These are phyloP conservation scores for Ormyrus pomaceus DNA, from an alignment of 2,888 invertebrate species.

Conservation along the genomic window DNA sequence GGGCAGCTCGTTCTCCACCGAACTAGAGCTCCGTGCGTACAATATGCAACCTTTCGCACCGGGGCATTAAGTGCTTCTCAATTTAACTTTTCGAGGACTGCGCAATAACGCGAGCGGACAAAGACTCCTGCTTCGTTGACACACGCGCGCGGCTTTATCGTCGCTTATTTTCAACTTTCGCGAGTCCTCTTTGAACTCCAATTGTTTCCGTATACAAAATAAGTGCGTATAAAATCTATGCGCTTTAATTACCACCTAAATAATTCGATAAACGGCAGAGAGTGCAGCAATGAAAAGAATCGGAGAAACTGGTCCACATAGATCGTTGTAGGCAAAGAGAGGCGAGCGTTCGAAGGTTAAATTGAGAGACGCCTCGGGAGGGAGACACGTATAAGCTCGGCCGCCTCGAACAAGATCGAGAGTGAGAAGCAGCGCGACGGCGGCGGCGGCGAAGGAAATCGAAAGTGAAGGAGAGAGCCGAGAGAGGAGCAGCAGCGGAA, in stretches of 20 bases:
- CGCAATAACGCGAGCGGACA: too few species aligned
- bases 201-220: too few species aligned
- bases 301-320: neutral
- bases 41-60: neutral
- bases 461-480: neutral
- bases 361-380: neutral
- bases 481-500: constrained; percentile 49
- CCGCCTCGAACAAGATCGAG: constrained; percentile 13
- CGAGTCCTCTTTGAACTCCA: too few species aligned
- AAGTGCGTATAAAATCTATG: too few species aligned
- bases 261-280: too few species aligned
- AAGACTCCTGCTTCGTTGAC: too few species aligned
- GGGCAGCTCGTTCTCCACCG: neutral
- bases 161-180: too few species aligned
- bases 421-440: constrained; percentile 33
- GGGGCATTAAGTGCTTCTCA: neutral
- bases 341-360: neutral
- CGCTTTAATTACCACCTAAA: neutral
- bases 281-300: neutral
- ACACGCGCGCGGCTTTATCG: too few species aligned
- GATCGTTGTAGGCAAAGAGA: neutral
- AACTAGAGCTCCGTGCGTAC: neutral
- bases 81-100: neutral
- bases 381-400: neutral
- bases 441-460: constrained; percentile 21